Conservation (phyloP, 2,888 invertebrate genomes). For the Thecocarcelia acutangulata region DNA sequence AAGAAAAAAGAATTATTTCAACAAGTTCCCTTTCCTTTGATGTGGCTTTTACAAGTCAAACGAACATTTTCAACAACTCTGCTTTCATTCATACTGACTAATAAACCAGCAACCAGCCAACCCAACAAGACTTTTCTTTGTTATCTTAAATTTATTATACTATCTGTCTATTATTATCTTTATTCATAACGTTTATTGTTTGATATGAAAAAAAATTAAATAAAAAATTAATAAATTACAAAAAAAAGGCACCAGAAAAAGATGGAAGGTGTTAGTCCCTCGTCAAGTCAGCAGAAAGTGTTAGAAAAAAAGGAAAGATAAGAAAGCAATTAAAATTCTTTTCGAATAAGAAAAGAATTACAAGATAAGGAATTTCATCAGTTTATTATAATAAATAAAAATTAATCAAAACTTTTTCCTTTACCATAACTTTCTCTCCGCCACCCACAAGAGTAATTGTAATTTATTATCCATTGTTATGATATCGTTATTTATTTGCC, state of each 20-base stretch:
- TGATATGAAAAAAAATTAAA: background rate
- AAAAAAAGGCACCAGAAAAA: background rate
- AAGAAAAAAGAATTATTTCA: slow-evolving; percentile 1
- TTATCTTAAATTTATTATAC: background rate
- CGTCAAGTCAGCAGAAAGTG: too few species aligned
- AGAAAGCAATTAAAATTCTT: too few species aligned
- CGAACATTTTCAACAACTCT: slow-evolving; percentile 5
- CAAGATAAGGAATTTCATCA: too few species aligned
- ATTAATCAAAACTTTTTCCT: too few species aligned
- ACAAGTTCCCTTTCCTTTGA: background rate
- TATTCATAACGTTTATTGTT: slow-evolving; percentile 38
- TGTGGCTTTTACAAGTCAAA: background rate
- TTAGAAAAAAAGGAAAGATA: too few species aligned
- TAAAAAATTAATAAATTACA: background rate
- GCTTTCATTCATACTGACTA: slow-evolving; percentile 17
- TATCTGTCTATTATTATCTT: slow-evolving; percentile 15
- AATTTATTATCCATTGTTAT: too few species aligned
- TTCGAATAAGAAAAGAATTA: too few species aligned
- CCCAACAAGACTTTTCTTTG: background rate
- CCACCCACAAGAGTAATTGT: too few species aligned
- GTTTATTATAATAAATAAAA: too few species aligned
- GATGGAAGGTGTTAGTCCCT: background rate
- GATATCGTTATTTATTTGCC: too few species aligned
- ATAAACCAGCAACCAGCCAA: slow-evolving; percentile 23
- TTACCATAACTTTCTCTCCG: too few species aligned